Conservation (phyloP, 2,797 vertebrate genomes). For the Amniataba percoides region DNA sequence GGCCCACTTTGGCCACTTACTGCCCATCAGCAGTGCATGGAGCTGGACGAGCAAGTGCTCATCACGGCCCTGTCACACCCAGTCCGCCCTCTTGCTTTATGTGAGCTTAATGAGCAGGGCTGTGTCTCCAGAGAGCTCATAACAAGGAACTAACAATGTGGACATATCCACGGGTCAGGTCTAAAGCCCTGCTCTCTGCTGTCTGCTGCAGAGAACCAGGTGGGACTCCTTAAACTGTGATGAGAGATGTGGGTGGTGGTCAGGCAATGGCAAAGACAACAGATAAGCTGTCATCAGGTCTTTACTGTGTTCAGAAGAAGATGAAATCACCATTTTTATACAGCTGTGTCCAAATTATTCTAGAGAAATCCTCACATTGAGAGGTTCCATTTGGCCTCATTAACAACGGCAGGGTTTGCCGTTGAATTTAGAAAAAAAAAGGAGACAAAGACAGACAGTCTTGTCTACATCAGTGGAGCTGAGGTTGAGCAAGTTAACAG, state of each 20-base stretch:
- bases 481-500: no score
- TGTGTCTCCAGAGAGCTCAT: conserved; percentile 45
- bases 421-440: background rate
- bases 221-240: conserved; percentile 12
- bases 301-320: background rate
- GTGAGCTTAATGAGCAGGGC: conserved; percentile 50
- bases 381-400: background rate
- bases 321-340: background rate
- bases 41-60: conserved; percentile 55
- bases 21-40: conserved; percentile 62
- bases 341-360: background rate
- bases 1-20: conserved; percentile 72
- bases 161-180: conserved; percentile 44
- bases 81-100: conserved; percentile 35
- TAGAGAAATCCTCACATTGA: background rate
- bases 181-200: conserved; percentile 6
- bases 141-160: conserved; percentile 51
- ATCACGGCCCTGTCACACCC: conserved; percentile 59
- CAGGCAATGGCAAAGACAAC: background rate
- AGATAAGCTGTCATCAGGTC: background rate
- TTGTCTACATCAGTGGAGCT: no score
- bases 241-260: background rate
- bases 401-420: background rate
- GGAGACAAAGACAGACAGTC: no score
- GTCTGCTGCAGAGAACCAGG: conserved; percentile 2